These are phyloP conservation scores for Myxocyprinus asiaticus DNA, from an alignment of 2,113 vertebrate genomes.

Conservation along the genomic window DNA sequence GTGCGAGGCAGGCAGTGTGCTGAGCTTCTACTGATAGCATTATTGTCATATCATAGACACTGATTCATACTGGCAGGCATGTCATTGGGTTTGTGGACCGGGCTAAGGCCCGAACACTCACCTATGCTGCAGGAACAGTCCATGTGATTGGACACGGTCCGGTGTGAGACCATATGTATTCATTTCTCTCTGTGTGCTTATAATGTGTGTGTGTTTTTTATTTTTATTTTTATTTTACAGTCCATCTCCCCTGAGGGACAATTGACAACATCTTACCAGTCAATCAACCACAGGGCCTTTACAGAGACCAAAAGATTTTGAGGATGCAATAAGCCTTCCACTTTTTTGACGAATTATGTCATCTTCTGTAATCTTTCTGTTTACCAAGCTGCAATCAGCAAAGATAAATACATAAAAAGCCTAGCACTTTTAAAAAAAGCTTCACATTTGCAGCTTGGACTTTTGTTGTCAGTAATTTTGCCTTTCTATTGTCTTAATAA, in stretches of 20 bases:
- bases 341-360: not conserved
- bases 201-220: not conserved
- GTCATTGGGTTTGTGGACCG: slow-evolving; percentile 72
- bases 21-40: slow-evolving; percentile 41
- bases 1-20: not conserved
- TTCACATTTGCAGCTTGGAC: not conserved
- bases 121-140: slow-evolving; percentile 64
- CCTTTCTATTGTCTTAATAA: not conserved
- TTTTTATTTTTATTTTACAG: not conserved
- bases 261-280: slow-evolving; percentile 45
- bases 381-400: not conserved
- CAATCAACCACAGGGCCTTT: slow-evolving; percentile 17
- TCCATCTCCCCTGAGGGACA: slow-evolving; percentile 53
- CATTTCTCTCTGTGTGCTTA: slow-evolving; percentile 21
- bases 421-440: not conserved
- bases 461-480: slow-evolving; percentile 9
- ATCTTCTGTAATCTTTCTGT: slow-evolving; percentile 24
- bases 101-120: slow-evolving; percentile 63
- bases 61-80: slow-evolving; percentile 75
- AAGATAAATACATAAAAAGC: slow-evolving; percentile 29
- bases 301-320: slow-evolving; percentile 10
- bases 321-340: slow-evolving; percentile 11
- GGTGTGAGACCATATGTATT: slow-evolving; percentile 51
- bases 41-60: slow-evolving; percentile 61
- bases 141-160: slow-evolving; percentile 60